phyloP scores from a whole-genome alignment of 2,797 vertebrate genomes.

The Pogonophryne albipinna region DNA sequence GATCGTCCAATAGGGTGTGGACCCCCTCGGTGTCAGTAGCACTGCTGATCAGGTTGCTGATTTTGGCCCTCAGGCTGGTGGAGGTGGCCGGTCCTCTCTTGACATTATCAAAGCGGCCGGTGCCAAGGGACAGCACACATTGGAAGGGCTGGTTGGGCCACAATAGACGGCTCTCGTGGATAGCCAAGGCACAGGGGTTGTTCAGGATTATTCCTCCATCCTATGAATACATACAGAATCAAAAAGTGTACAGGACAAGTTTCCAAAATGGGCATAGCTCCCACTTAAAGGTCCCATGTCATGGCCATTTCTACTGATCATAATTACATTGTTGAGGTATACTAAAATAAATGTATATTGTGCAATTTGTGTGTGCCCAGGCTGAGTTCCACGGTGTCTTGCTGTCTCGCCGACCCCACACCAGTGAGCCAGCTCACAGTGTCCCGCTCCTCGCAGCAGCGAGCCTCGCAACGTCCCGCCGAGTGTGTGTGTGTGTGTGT shows the following conservation, averaged over 20 bases:
- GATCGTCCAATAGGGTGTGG: conserved; percentile 84
- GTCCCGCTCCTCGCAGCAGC: too few relatives aligned
- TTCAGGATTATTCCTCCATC: conserved; percentile 85
- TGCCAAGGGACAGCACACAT: conserved; percentile 86
- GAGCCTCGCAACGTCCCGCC: too few relatives aligned
- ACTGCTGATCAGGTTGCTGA: conserved; percentile 84
- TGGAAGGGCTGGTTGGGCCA: conserved; percentile 85
- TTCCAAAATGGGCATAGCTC: too few relatives aligned
- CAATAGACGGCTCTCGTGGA: conserved; percentile 83
- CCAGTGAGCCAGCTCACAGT: too few relatives aligned
- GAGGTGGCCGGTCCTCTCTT: conserved; percentile 79
- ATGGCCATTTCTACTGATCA: too few relatives aligned
- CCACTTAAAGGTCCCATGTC: too few relatives aligned
- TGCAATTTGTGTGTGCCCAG: too few relatives aligned
- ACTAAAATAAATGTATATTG: too few relatives aligned
- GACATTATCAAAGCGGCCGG: conserved; percentile 80
- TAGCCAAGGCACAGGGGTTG: conserved; percentile 85
- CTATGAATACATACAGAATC: conserved; percentile 57
- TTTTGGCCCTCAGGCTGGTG: conserved; percentile 85
- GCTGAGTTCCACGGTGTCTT: too few relatives aligned
- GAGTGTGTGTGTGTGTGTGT: too few relatives aligned
- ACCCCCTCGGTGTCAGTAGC: conserved; percentile 87
- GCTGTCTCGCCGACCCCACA: too few relatives aligned
- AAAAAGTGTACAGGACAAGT: not conserved
- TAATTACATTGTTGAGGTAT: too few relatives aligned